Conservation (phyloP, 2,888 invertebrate genomes). For the Pemphredon lugubris region DNA sequence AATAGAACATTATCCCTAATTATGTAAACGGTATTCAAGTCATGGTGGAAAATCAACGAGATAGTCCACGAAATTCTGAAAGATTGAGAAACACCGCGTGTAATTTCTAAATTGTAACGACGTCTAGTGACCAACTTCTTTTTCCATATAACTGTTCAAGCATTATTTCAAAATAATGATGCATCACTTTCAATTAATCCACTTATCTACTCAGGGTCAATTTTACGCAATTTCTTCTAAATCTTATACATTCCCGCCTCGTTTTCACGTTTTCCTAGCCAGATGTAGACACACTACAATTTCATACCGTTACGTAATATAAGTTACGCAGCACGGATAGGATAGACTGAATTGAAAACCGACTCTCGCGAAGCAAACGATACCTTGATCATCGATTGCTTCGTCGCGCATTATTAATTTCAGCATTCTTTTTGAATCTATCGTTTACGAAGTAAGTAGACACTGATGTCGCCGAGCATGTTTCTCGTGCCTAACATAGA, state of each 20-base stretch:
- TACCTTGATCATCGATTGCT: not conserved
- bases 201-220: conserved; percentile 3
- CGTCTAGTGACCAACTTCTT: conserved; percentile 18
- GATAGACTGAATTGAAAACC: not conserved
- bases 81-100: not conserved
- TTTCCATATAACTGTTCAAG: not conserved
- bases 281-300: not conserved
- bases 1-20: too few species aligned
- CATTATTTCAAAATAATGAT: conserved; percentile 19
- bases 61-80: not conserved
- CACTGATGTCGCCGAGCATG: too few species aligned
- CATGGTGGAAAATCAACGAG: too few species aligned
- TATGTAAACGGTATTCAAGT: too few species aligned
- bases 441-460: too few species aligned
- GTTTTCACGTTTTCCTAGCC: not conserved
- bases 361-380: too few species aligned
- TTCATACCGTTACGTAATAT: not conserved
- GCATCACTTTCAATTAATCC: conserved; percentile 16
- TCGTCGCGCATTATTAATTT: not conserved
- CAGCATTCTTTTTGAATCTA: too few species aligned
- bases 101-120: not conserved
- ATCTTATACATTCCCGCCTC: not conserved
- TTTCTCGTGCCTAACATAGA: too few species aligned
- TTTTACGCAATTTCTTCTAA: conserved; percentile 3
- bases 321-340: not conserved